Evolutionary conservation across 1,140 invertebrate species (phyloP).

Genomic region (Diabrotica undecimpunctata): DNA sequence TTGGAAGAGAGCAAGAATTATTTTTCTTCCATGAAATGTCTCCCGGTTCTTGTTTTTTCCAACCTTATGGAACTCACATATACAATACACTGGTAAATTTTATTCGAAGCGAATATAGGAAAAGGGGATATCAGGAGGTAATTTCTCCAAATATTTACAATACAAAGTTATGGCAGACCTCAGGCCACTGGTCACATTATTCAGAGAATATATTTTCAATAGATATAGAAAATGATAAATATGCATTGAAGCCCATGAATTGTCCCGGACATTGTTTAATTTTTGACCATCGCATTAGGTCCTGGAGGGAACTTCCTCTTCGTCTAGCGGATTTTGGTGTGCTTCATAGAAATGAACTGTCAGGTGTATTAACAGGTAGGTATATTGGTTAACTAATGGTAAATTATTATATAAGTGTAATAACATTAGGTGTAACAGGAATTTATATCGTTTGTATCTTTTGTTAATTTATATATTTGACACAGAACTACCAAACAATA

Average conservation of each 20-base stretch:
- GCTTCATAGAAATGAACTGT: constrained; percentile 93
- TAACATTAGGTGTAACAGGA: too few relatives aligned
- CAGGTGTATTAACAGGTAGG: constrained; percentile 70
- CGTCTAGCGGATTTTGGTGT: constrained; percentile 97
- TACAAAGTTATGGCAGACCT: constrained; percentile 93
- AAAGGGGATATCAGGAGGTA: constrained; percentile 95
- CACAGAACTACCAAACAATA: too few relatives aligned
- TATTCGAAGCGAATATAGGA: constrained; percentile 84
- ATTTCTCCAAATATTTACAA: constrained; percentile 97
- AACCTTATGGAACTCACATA: constrained; percentile 92
- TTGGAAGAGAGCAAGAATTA: constrained; percentile 94
- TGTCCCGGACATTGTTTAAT: constrained; percentile 96
- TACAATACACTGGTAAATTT: constrained; percentile 92
- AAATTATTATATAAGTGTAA: too few relatives aligned
- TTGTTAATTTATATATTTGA: too few relatives aligned
- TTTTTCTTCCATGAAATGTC: constrained; percentile 99
- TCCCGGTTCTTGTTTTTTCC: constrained; percentile 97
- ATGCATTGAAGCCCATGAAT: constrained; percentile 98
- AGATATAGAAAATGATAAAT: constrained; percentile 96
- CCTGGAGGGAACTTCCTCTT: constrained; percentile 93
- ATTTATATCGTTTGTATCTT: too few relatives aligned
- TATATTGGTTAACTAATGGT: not conserved
- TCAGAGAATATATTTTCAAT: constrained; percentile 96
- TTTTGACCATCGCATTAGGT: constrained; percentile 81
- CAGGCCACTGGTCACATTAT: constrained; percentile 99